These are phyloP conservation scores for Elegia similella DNA, from an alignment of 2,888 invertebrate genomes.

Conservation along the genomic window DNA sequence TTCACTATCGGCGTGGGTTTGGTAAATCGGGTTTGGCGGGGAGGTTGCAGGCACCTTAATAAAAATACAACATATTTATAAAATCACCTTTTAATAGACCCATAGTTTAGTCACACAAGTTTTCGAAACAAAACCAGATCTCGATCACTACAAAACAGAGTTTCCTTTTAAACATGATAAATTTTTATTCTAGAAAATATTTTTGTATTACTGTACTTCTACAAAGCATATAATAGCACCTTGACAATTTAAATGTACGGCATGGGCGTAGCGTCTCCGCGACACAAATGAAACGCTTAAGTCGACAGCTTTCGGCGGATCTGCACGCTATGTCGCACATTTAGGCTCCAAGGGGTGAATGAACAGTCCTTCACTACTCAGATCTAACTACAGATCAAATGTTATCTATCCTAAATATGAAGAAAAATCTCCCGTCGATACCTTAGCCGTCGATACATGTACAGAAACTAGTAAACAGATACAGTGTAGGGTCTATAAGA, in stretches of 20 bases:
- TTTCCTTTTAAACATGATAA: slow-evolving; percentile 20
- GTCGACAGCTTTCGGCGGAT: background rate
- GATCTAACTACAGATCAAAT: slow-evolving; percentile 42
- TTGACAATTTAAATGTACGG: slow-evolving; percentile 13
- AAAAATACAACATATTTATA: slow-evolving; percentile 34
- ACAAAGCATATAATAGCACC: slow-evolving; percentile 41
- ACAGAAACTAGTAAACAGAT: background rate
- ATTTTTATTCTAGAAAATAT: slow-evolving; percentile 31
- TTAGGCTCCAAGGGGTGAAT: slow-evolving; percentile 2
- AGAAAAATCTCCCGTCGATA: slow-evolving; percentile 32
- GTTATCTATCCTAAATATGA: slow-evolving; percentile 40
- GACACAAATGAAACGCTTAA: background rate
- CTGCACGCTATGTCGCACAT: background rate
- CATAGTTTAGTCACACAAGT: slow-evolving; percentile 48
- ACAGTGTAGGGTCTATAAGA: slow-evolving; percentile 10
- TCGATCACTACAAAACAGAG: slow-evolving; percentile 25
- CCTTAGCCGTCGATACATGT: slow-evolving; percentile 24
- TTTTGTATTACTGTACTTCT: slow-evolving; percentile 39
- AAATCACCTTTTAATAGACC: slow-evolving; percentile 56
- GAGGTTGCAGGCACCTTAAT: slow-evolving; percentile 20
- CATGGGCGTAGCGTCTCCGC: background rate
- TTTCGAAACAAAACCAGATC: slow-evolving; percentile 11
- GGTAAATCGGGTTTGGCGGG: background rate
- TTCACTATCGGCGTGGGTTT: no score
- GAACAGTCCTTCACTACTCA: slow-evolving; percentile 34